These are phyloP conservation scores for Cirrhinus molitorella DNA, from an alignment of 2,797 vertebrate species.

Conservation along the genomic window DNA sequence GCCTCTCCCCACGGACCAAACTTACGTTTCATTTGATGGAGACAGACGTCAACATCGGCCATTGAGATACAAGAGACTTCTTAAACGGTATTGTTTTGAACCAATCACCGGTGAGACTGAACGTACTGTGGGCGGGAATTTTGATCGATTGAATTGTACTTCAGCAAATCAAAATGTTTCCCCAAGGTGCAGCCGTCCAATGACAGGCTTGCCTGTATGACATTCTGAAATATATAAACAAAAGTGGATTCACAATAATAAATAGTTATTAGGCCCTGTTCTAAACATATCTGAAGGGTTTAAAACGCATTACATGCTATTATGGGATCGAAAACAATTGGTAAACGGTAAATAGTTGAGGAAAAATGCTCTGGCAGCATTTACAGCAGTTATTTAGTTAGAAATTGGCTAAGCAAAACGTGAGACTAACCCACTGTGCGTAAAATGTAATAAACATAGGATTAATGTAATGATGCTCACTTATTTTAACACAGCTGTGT, in stretches of 20 bases:
- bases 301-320: background rate
- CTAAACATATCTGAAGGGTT: background rate
- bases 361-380: background rate
- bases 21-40: conserved; percentile 33
- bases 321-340: background rate
- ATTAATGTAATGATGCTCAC: background rate
- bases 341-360: background rate
- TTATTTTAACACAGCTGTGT: background rate
- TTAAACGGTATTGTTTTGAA: background rate
- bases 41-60: conserved; percentile 44
- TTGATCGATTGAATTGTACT: background rate
- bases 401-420: background rate
- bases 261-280: background rate
- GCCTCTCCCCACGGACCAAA: conserved; percentile 43
- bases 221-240: background rate
- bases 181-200: background rate
- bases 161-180: background rate
- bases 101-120: conserved; percentile 8
- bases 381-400: background rate
- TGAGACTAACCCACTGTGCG: background rate
- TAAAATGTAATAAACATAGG: background rate
- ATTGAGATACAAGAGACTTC: conserved; percentile 9
- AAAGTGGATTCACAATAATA: background rate
- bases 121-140: background rate
- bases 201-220: background rate